These are phyloP conservation scores for Rhizoglyphus robini DNA, from an alignment of 1,140 invertebrate species.

Conservation along the genomic window DNA sequence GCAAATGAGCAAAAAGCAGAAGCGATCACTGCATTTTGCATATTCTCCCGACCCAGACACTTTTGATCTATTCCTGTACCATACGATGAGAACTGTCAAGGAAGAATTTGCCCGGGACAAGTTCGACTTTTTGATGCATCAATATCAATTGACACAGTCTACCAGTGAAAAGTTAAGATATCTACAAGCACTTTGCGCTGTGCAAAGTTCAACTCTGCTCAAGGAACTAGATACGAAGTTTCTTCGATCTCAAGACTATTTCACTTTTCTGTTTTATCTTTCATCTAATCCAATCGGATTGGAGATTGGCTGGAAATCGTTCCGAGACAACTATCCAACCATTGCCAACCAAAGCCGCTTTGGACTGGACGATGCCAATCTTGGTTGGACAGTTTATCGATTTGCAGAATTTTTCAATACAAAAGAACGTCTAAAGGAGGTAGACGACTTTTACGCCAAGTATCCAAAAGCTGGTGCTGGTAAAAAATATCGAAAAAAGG, in stretches of 20 bases:
- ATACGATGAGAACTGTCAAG: not conserved
- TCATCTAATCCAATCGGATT: conserved; percentile 56
- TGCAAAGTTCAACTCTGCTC: conserved; percentile 7
- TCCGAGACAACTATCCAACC: conserved; percentile 36
- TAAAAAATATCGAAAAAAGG: conserved; percentile 48
- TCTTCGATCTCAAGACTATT: conserved; percentile 67
- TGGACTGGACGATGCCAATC: conserved; percentile 60
- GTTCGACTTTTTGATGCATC: not conserved
- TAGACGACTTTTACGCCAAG: conserved; percentile 57
- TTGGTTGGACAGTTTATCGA: conserved; percentile 54
- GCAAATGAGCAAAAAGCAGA: not conserved
- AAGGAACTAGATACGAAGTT: conserved; percentile 54
- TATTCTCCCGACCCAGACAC: not conserved
- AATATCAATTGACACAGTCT: not conserved
- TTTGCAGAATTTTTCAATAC: conserved; percentile 54
- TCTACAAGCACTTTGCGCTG: not conserved
- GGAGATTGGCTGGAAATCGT: conserved; percentile 62
- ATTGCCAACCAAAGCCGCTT: conserved; percentile 45
- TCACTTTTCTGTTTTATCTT: conserved; percentile 51
- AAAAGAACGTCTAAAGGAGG: conserved; percentile 52
- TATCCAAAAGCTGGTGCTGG: conserved; percentile 77
- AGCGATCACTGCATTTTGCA: not conserved
- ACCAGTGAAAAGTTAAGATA: not conserved
- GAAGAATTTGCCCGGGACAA: not conserved
- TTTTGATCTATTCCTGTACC: not conserved